Percentiles rank a stretch among this genome's conserved stretches.
Conservation (phyloP, 1,140 invertebrate genomes). For the Wasmannia auropunctata region DNA sequence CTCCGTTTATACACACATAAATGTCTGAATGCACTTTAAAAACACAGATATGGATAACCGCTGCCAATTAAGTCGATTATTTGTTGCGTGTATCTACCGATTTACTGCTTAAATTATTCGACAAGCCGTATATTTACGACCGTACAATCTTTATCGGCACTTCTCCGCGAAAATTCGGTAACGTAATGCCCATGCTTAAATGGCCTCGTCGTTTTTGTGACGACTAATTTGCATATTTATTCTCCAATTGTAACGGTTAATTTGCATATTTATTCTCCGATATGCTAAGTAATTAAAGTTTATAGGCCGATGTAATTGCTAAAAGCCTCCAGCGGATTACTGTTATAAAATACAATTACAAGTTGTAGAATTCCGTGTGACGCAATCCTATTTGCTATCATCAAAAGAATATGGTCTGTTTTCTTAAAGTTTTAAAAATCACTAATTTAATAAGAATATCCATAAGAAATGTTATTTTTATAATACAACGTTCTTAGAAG, state of each 20-base stretch:
- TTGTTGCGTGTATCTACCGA: neutral
- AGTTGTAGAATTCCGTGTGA: neutral
- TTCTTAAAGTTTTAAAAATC: neutral
- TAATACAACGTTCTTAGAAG: neutral
- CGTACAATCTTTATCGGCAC: neutral
- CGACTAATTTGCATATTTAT: neutral
- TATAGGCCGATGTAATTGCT: neutral
- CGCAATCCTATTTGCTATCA: neutral
- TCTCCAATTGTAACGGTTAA: neutral
- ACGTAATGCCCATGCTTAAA: neutral
- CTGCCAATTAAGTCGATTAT: conserved; percentile 37
- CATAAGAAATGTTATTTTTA: neutral
- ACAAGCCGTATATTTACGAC: neutral
- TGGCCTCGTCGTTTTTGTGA: neutral
- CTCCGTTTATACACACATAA: conserved; percentile 8
- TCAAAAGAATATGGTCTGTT: neutral
- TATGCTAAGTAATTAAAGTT: conserved; percentile 11
- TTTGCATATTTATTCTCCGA: neutral
- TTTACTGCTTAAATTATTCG: neutral
- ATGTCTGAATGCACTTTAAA: neutral
- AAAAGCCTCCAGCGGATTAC: neutral
- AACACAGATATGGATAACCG: neutral
- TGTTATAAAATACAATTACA: neutral
- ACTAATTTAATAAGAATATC: neutral
- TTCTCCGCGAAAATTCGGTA: conserved; percentile 6